Base-by-base conservation (phyloP, 1,140 invertebrate species). In the Berghia stephanieae region DNA sequence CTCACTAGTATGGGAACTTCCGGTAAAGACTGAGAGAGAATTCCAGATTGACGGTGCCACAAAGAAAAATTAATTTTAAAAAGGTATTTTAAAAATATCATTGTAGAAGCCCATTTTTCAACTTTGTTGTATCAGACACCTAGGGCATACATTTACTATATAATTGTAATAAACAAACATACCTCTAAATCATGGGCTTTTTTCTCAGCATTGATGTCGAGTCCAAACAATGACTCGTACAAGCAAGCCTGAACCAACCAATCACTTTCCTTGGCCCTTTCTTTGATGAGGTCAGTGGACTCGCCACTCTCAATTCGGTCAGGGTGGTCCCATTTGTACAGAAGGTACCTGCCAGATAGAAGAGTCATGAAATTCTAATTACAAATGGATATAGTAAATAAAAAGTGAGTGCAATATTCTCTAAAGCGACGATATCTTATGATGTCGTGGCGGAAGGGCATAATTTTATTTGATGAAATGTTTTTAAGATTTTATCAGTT, bases 311-410 rank as follows among this genome's bases (percentile, higher is more conserved):
- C 74, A 34, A 79, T 68, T 38, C 68, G 49, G 6, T 69, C 73
- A 71, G 67, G 78, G 57, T 79, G 60, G 3, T 60, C 43, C 78
- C 63, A 77, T 77, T 80, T 49, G 78, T 75, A 40, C 49, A 46
- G 75, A 70, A 85, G 44, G 60, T 80, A 68, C 27, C 77, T 57
- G 43, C 38, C 63, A n/a, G 57, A 24, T n/a, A 72, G 44, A 42
- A 21, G 8, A 36, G 49, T 42, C 18, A 55, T 31, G 34, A 40
- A 24, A 43, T 13, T 24, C 42, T 80, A 49, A 71, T 38, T 44
- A 18, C 13, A 71, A n/a, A n/a, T n/a, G n/a, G n/a, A n/a, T n/a
- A n/a, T n/a, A n/a, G n/a, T n/a, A n/a, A n/a, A n/a, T n/a, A n/a
- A n/a, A n/a, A n/a, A n/a, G n/a, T n/a, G n/a, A n/a, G n/a, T n/a